Conservation (phyloP, 2,113 vertebrate species). For the Verasper variegatus region DNA sequence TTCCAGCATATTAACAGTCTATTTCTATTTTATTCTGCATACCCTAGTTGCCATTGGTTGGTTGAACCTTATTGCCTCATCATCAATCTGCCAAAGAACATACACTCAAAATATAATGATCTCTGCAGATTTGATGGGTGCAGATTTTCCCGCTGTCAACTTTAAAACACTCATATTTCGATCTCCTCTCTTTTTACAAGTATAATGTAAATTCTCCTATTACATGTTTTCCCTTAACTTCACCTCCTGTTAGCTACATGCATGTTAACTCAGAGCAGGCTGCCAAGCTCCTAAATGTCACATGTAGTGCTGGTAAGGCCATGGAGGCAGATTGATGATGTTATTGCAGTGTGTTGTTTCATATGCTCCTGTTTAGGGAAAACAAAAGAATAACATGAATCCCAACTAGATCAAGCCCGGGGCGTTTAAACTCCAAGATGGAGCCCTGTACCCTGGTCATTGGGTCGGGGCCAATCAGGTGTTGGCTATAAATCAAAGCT, state of each 20-base stretch:
- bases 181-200: neutral
- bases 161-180: neutral
- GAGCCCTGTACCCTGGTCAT: slow-evolving; percentile 12
- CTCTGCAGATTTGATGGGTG: too few species aligned
- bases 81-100: neutral
- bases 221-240: neutral
- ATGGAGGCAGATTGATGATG: neutral
- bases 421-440: slow-evolving; percentile 32
- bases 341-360: slow-evolving; percentile 13
- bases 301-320: neutral
- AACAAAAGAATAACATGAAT: slow-evolving; percentile 23
- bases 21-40: neutral
- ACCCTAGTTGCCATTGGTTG: neutral
- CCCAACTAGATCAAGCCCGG: slow-evolving; percentile 4
- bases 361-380: slow-evolving; percentile 21
- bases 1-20: neutral
- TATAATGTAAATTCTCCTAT: neutral
- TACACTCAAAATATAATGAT: neutral
- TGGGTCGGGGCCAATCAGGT: slow-evolving; percentile 48
- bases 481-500: slow-evolving; percentile 55
- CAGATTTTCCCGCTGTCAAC: neutral
- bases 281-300: neutral
- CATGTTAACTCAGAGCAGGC: neutral
- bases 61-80: neutral
- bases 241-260: neutral